Conservation (phyloP, 2,113 vertebrate genomes). For the Salvator merianae region DNA sequence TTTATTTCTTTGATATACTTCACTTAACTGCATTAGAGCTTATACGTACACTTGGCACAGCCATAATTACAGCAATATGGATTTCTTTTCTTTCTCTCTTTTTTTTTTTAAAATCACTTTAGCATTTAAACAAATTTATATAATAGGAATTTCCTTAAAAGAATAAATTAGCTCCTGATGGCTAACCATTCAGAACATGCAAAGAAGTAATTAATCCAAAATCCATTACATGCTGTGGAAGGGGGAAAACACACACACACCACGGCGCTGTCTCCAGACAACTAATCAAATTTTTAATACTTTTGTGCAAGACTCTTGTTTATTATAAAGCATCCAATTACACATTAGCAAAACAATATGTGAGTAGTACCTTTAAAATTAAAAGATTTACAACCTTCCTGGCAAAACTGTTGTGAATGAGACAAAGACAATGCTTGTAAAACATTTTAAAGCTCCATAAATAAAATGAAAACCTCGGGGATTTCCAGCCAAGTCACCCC, state of each 20-base stretch:
- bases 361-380: neutral
- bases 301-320: neutral
- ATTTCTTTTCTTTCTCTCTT: neutral
- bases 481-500: neutral
- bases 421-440: neutral
- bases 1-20: neutral
- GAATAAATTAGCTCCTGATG: slow-evolving; percentile 20
- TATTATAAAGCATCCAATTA: neutral
- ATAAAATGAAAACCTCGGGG: no score
- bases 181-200: neutral
- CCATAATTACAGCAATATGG: neutral
- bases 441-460: neutral
- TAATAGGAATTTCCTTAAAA: neutral
- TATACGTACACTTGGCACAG: neutral
- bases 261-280: neutral
- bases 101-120: neutral
- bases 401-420: neutral
- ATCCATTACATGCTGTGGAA: neutral
- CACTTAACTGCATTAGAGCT: neutral
- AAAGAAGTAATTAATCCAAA: slow-evolving; percentile 10
- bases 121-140: slow-evolving; percentile 33
- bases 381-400: neutral
- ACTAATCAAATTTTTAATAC: neutral
- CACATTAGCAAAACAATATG: neutral
- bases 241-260: neutral